phyloP scores from a whole-genome alignment of 2,888 invertebrate genomes.

The Campoplex capitator region DNA sequence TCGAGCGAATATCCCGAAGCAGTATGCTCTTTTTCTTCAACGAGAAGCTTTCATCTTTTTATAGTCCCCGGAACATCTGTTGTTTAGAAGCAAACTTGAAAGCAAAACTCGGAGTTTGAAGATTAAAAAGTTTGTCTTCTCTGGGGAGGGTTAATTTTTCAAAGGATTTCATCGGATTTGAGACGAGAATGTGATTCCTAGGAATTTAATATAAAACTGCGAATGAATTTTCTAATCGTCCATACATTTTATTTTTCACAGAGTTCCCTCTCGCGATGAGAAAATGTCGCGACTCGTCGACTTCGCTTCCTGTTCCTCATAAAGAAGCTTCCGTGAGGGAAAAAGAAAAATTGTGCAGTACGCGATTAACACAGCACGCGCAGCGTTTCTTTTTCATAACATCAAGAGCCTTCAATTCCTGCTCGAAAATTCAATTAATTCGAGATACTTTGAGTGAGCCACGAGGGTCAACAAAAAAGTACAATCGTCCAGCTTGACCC shows the following conservation, averaged over 20 bases:
- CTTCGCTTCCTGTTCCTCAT: slow-evolving; percentile 7
- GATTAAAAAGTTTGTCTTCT: not conserved
- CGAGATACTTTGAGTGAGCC: not conserved
- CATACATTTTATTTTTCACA: not conserved
- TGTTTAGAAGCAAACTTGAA: not conserved
- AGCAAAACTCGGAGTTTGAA: not conserved
- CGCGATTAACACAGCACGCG: not conserved
- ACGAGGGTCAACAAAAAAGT: not conserved
- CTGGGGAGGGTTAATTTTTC: not conserved
- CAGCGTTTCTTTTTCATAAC: not conserved
- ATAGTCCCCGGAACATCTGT: not conserved
- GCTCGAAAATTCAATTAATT: not conserved
- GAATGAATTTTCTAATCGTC: not conserved
- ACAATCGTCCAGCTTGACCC: not conserved
- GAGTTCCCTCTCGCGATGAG: not conserved
- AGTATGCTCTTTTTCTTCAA: too few species aligned
- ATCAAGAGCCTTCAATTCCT: not conserved
- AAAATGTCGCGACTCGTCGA: slow-evolving; percentile 5
- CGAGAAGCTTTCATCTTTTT: not conserved
- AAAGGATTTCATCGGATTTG: not conserved
- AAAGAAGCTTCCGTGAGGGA: not conserved
- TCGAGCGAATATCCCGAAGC: not conserved
- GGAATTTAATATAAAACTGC: not conserved
- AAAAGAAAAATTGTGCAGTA: slow-evolving; percentile 1
- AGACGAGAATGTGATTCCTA: not conserved